Conservation (phyloP, 2,888 invertebrate genomes). For the Helicoverpa assulta region DNA sequence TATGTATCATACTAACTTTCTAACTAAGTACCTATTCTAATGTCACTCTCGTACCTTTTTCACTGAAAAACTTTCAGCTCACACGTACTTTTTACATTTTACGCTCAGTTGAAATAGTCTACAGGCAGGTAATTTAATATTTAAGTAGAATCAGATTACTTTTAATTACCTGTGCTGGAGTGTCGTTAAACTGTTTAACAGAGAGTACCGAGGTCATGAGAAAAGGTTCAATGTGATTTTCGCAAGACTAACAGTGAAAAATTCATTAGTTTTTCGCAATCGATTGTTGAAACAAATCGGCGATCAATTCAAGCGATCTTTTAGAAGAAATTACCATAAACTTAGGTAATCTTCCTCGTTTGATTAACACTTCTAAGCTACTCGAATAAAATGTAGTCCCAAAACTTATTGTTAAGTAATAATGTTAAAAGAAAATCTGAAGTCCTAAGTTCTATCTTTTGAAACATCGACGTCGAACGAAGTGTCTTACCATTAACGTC, state of each 20-base stretch:
- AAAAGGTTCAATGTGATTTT: slow-evolving; percentile 55
- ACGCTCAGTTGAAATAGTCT: slow-evolving; percentile 9
- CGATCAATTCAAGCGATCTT: slow-evolving; percentile 49
- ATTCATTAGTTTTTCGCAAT: slow-evolving; percentile 57
- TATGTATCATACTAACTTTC: slow-evolving; percentile 61
- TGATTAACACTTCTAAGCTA: slow-evolving; percentile 5
- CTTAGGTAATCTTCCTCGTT: slow-evolving; percentile 42
- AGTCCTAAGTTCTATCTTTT: slow-evolving; percentile 15
- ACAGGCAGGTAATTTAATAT: slow-evolving; percentile 11
- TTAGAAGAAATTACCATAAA: slow-evolving; percentile 46
- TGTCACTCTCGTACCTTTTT: slow-evolving; percentile 14
- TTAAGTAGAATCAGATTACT: slow-evolving; percentile 7
- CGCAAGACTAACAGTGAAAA: slow-evolving; percentile 57
- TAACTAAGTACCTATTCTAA: slow-evolving; percentile 51
- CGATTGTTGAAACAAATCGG: slow-evolving; percentile 54
- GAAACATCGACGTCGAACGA: slow-evolving; percentile 15
- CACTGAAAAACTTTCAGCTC: slow-evolving; percentile 16
- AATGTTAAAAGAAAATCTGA: slow-evolving; percentile 34
- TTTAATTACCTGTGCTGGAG: slow-evolving; percentile 11
- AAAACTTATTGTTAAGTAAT: slow-evolving; percentile 12
- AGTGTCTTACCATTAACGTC: slow-evolving; percentile 32
- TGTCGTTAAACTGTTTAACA: slow-evolving; percentile 23
- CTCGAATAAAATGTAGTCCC: not conserved
- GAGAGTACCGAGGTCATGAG: slow-evolving; percentile 52
- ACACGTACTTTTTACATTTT: not conserved